phyloP scores from a whole-genome alignment of 2,797 vertebrate genomes.

The Neoniphon sammara region DNA sequence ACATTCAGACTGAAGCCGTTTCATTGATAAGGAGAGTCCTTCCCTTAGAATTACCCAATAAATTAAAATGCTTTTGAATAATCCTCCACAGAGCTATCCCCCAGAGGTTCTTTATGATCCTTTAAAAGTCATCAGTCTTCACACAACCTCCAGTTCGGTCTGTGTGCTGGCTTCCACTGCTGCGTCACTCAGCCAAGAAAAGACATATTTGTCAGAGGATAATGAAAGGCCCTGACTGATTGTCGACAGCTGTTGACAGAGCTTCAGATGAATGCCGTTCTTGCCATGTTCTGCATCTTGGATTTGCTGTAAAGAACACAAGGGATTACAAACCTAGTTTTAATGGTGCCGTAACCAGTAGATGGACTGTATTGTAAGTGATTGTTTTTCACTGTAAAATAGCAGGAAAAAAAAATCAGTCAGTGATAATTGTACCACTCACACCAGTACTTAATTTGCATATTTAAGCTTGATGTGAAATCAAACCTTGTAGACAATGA shows the following conservation, averaged over 20 bases:
- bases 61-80: slow-evolving; percentile 83
- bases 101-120: slow-evolving; percentile 80
- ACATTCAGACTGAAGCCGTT: slow-evolving; percentile 72
- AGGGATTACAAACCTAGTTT: slow-evolving; percentile 1
- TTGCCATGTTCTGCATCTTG: slow-evolving; percentile 10
- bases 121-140: slow-evolving; percentile 80
- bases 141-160: slow-evolving; percentile 69
- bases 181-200: slow-evolving; percentile 69
- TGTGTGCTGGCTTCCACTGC: slow-evolving; percentile 59
- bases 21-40: slow-evolving; percentile 78
- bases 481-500: no score
- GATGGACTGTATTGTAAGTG: background rate
- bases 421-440: background rate
- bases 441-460: no score
- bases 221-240: slow-evolving; percentile 68
- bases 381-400: no score
- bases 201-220: slow-evolving; percentile 75
- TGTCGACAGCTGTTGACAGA: slow-evolving; percentile 38
- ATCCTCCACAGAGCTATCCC: slow-evolving; percentile 73
- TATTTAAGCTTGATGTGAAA: no score
- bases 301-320: background rate
- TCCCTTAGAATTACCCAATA: slow-evolving; percentile 77
- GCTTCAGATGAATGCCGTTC: slow-evolving; percentile 16
- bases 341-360: background rate
- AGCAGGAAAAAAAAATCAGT: background rate